Evolutionary conservation across 1,140 invertebrate genomes (phyloP), one percentile per base, ranked within the genome.

Genomic region (Lepeophtheirus salmonis): DNA sequence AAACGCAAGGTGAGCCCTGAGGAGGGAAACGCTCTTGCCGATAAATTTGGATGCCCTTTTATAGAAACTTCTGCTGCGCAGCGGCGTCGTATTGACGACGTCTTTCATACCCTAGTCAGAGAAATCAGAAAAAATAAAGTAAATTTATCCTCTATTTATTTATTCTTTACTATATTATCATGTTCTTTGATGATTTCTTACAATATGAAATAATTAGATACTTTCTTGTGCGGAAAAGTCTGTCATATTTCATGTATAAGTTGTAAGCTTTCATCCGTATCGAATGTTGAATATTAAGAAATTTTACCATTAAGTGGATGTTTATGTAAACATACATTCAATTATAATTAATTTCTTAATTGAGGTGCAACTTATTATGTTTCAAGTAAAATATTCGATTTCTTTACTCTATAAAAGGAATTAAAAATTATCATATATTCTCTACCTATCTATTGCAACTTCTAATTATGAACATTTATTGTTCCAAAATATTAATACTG

Each of bases 1-100:
- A 81, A 86, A 72, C 78, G 80, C 66, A 67, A 65, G 64, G 70
- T 67, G 12, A 62, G 60, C 12, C 53, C 63, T 24, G 64, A 66
- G 24, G 64, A 66, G 53, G 66, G 64, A 10, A 48, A 61, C 26
- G 58, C 56, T 3, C 50, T 67, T 14, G 63, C 66, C 2, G 20
- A 62, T 6, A 62, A 65, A 22, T 64, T 67, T 22, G 62, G 57
- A n/a, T 66, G 65, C 55, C 65, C 67, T 10, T 68, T 68, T 56
- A 63, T 64, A 50, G 66, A 67, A 50, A 68, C 67, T 2, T 68
- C 67, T 14, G 66, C 66, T 18, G 66, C 65, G 12, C 50, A 64
- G 16, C 62, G 66, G 4, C 63, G 63, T 25, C 62, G 60, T 58
- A 67, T 67, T 12, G 66, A 67, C 56, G 67, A 67, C 20, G 64